phyloP scores from a whole-genome alignment of 2,888 invertebrate species.

The Bruchidius siliquastri region DNA sequence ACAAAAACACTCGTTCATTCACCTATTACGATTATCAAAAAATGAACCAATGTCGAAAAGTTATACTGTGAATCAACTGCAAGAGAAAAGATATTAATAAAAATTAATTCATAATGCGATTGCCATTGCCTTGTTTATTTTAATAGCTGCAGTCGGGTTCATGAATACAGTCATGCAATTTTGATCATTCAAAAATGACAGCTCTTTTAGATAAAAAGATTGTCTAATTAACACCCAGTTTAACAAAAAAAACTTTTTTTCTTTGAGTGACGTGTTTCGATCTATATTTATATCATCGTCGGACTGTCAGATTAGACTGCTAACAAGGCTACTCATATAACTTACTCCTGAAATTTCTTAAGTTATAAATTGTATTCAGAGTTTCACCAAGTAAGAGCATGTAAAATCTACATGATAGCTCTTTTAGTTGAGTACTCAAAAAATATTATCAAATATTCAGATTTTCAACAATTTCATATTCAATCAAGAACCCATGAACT shows the following conservation, averaged over 20 bases:
- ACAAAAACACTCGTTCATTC: constrained; percentile 29
- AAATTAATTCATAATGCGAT: constrained; percentile 14
- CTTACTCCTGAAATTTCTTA: too few species aligned
- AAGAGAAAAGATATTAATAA: constrained; percentile 34
- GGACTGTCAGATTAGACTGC: too few species aligned
- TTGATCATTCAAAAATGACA: neutral
- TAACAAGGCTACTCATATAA: too few species aligned
- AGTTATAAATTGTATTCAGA: too few species aligned
- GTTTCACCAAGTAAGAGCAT: too few species aligned
- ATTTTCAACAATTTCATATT: too few species aligned
- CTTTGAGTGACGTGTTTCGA: too few species aligned
- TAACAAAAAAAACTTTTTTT: too few species aligned
- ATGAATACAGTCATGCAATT: neutral
- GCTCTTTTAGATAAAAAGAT: too few species aligned
- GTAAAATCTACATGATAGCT: too few species aligned
- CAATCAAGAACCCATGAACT: neutral
- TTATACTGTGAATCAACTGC: constrained; percentile 68
- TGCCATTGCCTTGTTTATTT: neutral
- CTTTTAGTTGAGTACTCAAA: neutral
- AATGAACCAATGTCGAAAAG: constrained; percentile 67
- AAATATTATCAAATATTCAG: neutral
- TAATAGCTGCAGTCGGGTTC: neutral
- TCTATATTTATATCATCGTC: too few species aligned
- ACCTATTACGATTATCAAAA: constrained; percentile 67
- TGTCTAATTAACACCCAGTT: too few species aligned